These are phyloP conservation scores for Spatulosminthurus flaviceps DNA, from an alignment of 2,888 invertebrate species.

Conservation along the genomic window DNA sequence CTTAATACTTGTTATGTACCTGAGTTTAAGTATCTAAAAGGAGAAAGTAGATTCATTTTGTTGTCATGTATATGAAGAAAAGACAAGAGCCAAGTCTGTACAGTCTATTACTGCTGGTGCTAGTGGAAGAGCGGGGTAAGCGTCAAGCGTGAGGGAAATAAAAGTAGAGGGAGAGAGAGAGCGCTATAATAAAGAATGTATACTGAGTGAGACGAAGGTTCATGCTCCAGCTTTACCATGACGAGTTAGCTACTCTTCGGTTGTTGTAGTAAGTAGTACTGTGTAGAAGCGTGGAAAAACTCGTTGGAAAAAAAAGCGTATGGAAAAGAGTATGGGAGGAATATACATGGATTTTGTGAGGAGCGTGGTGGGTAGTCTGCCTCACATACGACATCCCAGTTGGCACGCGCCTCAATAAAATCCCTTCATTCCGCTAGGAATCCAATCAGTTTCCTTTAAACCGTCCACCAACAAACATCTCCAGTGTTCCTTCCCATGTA, in stretches of 20 bases:
- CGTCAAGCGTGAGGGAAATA: constrained; percentile 18
- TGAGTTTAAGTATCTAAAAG: background rate
- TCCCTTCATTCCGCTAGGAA: constrained; percentile 37
- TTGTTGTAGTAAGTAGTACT: too few species aligned
- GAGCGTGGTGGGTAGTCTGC: background rate
- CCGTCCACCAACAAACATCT: constrained; percentile 33
- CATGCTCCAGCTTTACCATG: background rate
- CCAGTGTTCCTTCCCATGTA: background rate
- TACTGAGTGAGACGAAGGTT: background rate
- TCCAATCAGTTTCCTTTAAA: constrained; percentile 48
- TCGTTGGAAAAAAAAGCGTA: background rate
- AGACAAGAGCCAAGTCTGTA: too few species aligned
- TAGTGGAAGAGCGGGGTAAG: background rate
- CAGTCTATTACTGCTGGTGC: background rate
- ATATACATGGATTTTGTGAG: background rate
- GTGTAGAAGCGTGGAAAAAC: too few species aligned
- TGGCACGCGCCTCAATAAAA: constrained; percentile 47
- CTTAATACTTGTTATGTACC: constrained; percentile 18
- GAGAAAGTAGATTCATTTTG: background rate
- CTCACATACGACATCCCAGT: constrained; percentile 29
- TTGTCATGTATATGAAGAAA: too few species aligned
- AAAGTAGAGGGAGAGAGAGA: too few species aligned
- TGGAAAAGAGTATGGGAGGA: constrained; percentile 9
- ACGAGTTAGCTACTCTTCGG: constrained; percentile 3
- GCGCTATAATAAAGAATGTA: constrained; percentile 12